phyloP scores from a whole-genome alignment of 1,140 invertebrate genomes.

The Magallana angulata region DNA sequence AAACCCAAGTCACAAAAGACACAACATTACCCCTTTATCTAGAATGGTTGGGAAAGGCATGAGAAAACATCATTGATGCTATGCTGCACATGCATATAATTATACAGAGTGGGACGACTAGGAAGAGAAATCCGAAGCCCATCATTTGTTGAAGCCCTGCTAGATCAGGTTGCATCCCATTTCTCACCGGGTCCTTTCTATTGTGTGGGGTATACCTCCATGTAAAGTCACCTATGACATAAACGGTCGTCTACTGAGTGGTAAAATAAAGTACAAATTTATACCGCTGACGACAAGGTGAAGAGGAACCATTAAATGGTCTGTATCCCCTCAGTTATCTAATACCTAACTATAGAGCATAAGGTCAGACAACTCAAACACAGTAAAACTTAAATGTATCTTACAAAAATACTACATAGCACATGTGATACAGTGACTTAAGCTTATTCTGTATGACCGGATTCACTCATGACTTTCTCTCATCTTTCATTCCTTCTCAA shows the following conservation, averaged over 20 bases:
- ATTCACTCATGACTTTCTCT: no score
- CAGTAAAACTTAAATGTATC: no score
- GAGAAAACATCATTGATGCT: not conserved
- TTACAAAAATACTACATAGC: no score
- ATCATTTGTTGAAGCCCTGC: not conserved
- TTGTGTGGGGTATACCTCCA: not conserved
- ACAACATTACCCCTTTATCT: not conserved
- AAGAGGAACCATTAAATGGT: no score
- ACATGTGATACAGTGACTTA: no score
- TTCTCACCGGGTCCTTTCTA: not conserved
- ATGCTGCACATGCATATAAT: not conserved
- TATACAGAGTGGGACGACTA: not conserved
- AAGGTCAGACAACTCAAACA: no score
- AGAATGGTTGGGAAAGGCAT: not conserved
- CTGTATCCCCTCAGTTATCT: no score
- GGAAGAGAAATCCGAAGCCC: not conserved
- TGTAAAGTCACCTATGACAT: constrained; percentile 9
- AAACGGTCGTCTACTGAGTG: not conserved
- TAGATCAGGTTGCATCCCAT: not conserved
- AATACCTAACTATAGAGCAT: no score
- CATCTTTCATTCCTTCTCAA: no score
- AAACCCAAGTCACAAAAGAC: not conserved
- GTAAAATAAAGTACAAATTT: not conserved
- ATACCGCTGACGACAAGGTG: no score
- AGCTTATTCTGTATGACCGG: no score